These are phyloP conservation scores for Clarias macrocephalus DNA, from an alignment of 2,113 vertebrate species.

Conservation along the genomic window DNA sequence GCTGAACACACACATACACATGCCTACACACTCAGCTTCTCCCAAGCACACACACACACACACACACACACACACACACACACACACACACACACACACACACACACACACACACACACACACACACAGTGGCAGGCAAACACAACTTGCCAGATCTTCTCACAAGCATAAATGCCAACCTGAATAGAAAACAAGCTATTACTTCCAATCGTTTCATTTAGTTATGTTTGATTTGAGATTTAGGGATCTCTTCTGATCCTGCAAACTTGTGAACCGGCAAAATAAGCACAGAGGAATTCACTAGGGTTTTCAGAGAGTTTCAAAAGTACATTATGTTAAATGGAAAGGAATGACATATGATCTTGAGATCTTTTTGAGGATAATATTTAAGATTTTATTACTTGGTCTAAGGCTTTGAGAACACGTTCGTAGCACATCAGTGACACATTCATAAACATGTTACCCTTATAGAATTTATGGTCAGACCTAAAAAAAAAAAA, in stretches of 20 bases:
- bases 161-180: constrained; percentile 40
- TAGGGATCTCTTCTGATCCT: constrained; percentile 1
- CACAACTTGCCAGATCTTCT: constrained; percentile 20
- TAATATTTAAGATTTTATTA: not conserved
- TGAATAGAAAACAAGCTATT: constrained; percentile 49
- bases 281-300: constrained; percentile 9
- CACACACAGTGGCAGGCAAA: constrained; percentile 4
- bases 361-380: not conserved
- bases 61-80: constrained; percentile 11
- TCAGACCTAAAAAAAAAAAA: not conserved
- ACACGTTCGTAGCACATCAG: not conserved
- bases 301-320: not conserved
- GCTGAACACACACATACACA: constrained; percentile 58
- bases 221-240: constrained; percentile 34
- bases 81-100: constrained; percentile 27
- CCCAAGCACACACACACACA: constrained; percentile 18
- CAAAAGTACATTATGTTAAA: not conserved
- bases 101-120: constrained; percentile 22
- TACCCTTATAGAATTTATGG: not conserved
- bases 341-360: not conserved
- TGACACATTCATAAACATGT: not conserved
- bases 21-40: constrained; percentile 10
- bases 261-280: constrained; percentile 18
- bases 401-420: not conserved
- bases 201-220: constrained; percentile 38